phyloP scores from a whole-genome alignment of 2,113 vertebrate species.

The Zapornia atra region DNA sequence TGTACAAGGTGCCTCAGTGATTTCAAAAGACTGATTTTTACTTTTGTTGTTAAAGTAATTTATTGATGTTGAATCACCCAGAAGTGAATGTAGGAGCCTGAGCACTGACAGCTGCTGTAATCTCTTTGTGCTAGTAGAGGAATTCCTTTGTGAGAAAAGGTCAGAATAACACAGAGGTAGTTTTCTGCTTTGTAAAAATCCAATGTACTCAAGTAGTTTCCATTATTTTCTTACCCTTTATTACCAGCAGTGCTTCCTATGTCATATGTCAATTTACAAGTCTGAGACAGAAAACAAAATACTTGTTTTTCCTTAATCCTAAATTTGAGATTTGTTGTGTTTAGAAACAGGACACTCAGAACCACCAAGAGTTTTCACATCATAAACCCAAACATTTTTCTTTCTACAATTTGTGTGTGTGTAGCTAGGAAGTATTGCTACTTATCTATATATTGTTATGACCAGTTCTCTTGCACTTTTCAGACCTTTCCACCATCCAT shows the following conservation, averaged over 20 bases:
- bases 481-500: not conserved
- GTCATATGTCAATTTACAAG: not conserved
- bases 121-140: not conserved
- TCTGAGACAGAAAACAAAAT: not conserved
- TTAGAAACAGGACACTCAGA: not conserved
- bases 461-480: not conserved
- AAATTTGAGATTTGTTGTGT: not conserved
- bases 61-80: not conserved
- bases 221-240: not conserved
- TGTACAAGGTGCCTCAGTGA: not conserved
- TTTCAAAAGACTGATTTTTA: not conserved
- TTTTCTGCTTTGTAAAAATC: not conserved
- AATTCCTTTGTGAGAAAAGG: not conserved
- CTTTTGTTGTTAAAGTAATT: not conserved
- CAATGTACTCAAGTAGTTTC: not conserved
- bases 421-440: not conserved
- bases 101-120: not conserved
- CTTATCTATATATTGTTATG: not conserved
- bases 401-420: not conserved
- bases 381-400: not conserved
- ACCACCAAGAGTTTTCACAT: not conserved
- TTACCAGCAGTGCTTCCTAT: not conserved
- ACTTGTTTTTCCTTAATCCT: not conserved
- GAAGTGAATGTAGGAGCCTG: not conserved
- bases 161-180: not conserved